Evolutionary conservation across 2,113 vertebrate genomes (phyloP), one percentile per base, ranked within the genome.

Genomic region (Rhynchomys soricoides): DNA sequence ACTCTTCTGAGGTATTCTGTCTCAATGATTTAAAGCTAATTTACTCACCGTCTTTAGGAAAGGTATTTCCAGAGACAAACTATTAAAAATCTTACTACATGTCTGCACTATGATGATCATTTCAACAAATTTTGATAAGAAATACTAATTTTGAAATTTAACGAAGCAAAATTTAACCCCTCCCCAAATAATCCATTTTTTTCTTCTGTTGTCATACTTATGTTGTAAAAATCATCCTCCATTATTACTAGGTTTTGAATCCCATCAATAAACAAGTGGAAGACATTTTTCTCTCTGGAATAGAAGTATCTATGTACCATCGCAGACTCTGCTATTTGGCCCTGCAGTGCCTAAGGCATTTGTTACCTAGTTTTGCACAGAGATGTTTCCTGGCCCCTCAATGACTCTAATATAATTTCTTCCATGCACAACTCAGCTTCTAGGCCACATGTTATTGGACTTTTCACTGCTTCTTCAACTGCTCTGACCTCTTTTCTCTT

Each of bases 21-120:
- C 3, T 29, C 11, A 48, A 22, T 48, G 29, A 77, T 37, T 15
- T 45, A 37, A 37, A 90, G 13, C 73, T 64, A 77, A 77, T 57
- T 45, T 59, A 45, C 29, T 45, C 45, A 57, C n/a, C 79, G 21
- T 45, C n/a, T 91, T 89, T 16, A 55, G 71, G 79, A 94, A 86
- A 90, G 86, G 59, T 57, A 92, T 64, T 92, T 90, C 90, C 77
- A 62, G 79, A 81, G 81, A 74, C 37, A 64, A 93, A 81, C 40
- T 52, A 31, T 3, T 0, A 57, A 89, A 77, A 48, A n/a, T 13
- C 7, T 59, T 71, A 91, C 29, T 89, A 70, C 4, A 94, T 77
- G 59, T 70, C 52, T 74, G 48, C 55, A 78, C 78, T 40, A 95
- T 34, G 59, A 86, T 90, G 37, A 79, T 71, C 21, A 73, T 70